Percentiles rank a stretch among this genome's conserved stretches.
phyloP scores from a whole-genome alignment of 2,888 invertebrate genomes.

The Polyploca ridens region DNA sequence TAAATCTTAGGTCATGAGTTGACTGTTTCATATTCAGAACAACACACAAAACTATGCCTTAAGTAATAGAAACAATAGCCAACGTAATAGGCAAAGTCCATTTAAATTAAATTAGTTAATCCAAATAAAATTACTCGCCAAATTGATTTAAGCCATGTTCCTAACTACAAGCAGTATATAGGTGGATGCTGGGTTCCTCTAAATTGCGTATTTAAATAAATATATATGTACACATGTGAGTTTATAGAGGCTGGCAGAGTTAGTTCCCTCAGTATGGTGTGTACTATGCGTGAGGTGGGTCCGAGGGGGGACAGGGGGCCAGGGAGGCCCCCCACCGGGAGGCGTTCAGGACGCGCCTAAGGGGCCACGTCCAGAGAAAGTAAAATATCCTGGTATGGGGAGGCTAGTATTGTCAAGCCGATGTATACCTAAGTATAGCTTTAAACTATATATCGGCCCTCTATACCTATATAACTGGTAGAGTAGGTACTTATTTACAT shows the following conservation, averaged over 20 bases:
- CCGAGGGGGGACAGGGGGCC: conserved; percentile 47
- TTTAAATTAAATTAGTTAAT: conserved; percentile 59
- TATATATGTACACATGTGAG: conserved; percentile 70
- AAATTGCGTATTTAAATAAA: conserved; percentile 82
- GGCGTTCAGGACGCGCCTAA: conserved; percentile 70
- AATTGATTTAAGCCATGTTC: conserved; percentile 69
- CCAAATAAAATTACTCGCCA: conserved; percentile 64
- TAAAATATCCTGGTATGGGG: conserved; percentile 83
- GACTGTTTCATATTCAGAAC: background rate
- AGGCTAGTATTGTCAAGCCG: conserved; percentile 83
- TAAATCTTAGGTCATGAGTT: too few relatives aligned
- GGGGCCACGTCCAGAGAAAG: conserved; percentile 83
- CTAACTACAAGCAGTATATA: conserved; percentile 32
- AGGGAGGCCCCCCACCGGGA: conserved; percentile 47
- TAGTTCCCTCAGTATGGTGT: conserved; percentile 81
- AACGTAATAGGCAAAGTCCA: conserved; percentile 28
- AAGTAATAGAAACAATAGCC: conserved; percentile 1
- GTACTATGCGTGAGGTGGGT: conserved; percentile 77
- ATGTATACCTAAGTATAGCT: conserved; percentile 77
- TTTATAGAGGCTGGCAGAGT: conserved; percentile 80
- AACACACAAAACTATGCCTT: background rate
- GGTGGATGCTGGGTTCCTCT: conserved; percentile 57
- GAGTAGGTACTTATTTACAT: conserved; percentile 80
- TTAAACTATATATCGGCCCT: conserved; percentile 81
- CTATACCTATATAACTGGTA: conserved; percentile 71